Evolutionary conservation across 2,113 vertebrate species (phyloP).

Genomic region (Bambusicola thoracicus): DNA sequence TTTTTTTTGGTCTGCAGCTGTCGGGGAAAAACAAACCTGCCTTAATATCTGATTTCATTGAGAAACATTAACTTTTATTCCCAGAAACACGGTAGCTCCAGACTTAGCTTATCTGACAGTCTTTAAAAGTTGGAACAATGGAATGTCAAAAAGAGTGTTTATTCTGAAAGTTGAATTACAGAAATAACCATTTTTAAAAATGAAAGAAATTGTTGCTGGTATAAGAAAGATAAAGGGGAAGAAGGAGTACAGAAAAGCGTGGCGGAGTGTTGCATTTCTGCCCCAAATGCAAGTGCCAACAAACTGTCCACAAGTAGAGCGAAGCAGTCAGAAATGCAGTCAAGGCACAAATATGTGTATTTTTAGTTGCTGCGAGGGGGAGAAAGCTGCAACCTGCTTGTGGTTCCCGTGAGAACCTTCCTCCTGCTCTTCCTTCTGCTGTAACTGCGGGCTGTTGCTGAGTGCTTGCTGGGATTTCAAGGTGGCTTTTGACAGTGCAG

Average conservation of each 20-base stretch:
- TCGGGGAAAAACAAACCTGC: neutral
- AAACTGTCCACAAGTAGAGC: neutral
- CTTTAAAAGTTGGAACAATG: neutral
- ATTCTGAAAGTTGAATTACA: neutral
- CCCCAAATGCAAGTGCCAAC: neutral
- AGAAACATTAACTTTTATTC: no score
- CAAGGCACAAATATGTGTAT: neutral
- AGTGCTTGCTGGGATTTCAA: neutral
- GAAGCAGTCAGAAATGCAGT: neutral
- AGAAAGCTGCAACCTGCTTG: neutral
- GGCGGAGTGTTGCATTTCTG: neutral
- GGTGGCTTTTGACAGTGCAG: neutral
- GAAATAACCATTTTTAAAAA: conserved; percentile 18
- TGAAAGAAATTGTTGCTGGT: conserved; percentile 32
- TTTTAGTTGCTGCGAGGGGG: neutral
- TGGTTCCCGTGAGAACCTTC: neutral
- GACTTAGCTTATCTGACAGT: neutral
- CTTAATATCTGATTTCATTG: neutral
- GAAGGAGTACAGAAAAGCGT: conserved; percentile 12
- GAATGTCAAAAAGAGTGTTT: neutral
- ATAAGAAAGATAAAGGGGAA: conserved; percentile 59
- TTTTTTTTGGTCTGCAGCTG: neutral
- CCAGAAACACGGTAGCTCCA: neutral
- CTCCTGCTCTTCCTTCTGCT: neutral
- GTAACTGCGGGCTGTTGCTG: neutral